Evolutionary conservation across 2,888 invertebrate species (phyloP), one percentile per base, ranked within the genome.

Genomic region (Archips xylosteana): DNA sequence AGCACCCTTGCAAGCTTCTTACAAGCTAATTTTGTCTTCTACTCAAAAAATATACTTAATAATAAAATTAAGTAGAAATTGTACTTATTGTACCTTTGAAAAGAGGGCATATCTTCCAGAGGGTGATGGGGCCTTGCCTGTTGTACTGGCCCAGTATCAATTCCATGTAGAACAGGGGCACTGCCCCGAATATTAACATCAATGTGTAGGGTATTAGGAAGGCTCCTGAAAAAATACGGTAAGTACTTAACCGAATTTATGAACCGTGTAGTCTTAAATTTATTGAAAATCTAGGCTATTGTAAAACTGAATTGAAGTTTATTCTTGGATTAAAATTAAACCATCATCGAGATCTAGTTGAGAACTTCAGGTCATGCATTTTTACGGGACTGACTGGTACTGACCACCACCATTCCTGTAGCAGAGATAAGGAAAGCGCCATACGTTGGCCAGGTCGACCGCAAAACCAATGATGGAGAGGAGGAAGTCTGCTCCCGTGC

Each of bases 401-500:
- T 23, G 34, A 97, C 97, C 97, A 83, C 97, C 97, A 2, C 97
- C 97, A 85, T 97, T 97, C 83, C 96, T 96, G 87, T 97, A 97
- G 89, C 97, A 97, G 54, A 97, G 95, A 85, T 97, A 97, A 57
- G 97, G 97, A 88, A 97, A 97, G 76, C 97, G 92, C 97, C 97
- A 97, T n/a, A 98, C 97, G 83, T 98, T 98, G 70, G 97, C 97
- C 78, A 98, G 91, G 87, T 97, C 97, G 49, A 97, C 97, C 0
- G 97, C 97, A 82, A 97, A 97, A 2, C 97, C 97, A 79, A 97
- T 97, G 85, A 97, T 97, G 76, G 97, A 97, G 54, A 97, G 95
- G 12, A 97, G 95, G 86, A 97, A 97, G 88, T 97, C 97, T 0
- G 96, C 96, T 68, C 97, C 97, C 9, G 97, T 97, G 23, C 96